These are phyloP conservation scores for Peromyscus aztecus DNA, from an alignment of 2,797 vertebrate species.

Conservation along the genomic window DNA sequence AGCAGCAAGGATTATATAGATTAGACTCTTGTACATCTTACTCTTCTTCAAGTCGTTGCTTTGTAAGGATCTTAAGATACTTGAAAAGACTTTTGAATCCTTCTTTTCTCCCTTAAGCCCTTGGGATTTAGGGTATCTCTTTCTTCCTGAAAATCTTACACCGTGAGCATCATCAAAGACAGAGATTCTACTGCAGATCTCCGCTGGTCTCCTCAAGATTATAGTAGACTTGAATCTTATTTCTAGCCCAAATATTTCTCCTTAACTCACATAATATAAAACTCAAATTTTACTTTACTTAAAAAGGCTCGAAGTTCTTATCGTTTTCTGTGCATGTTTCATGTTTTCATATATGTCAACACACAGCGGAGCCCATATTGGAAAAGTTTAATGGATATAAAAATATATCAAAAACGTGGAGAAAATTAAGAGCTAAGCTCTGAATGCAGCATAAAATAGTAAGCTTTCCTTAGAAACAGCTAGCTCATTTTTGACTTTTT, in stretches of 20 bases:
- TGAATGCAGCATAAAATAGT: not conserved
- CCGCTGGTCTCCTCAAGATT: not conserved
- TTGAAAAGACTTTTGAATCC: slow-evolving; percentile 34
- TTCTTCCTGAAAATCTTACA: slow-evolving; percentile 50
- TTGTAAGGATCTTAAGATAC: slow-evolving; percentile 53
- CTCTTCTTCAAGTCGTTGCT: slow-evolving; percentile 30
- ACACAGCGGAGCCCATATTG: not conserved
- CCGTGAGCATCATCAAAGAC: slow-evolving; percentile 41
- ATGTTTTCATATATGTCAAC: not conserved
- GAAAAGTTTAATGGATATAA: not conserved
- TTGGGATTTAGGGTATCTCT: slow-evolving; percentile 27
- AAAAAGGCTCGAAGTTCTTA: not conserved
- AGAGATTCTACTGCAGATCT: not conserved
- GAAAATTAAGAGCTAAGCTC: slow-evolving; percentile 25
- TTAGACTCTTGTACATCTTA: not conserved
- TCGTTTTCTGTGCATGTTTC: not conserved
- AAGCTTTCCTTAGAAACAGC: not conserved
- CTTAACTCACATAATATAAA: slow-evolving; percentile 17
- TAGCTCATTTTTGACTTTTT: slow-evolving; percentile 1
- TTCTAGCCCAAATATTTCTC: not conserved
- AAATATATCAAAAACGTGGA: not conserved
- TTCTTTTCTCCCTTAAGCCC: not conserved
- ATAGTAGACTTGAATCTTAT: not conserved
- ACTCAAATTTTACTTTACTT: slow-evolving; percentile 22
- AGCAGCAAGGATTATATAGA: not conserved